Conservation (phyloP, 2,113 vertebrate genomes). For the Pterocles burchelli region DNA sequence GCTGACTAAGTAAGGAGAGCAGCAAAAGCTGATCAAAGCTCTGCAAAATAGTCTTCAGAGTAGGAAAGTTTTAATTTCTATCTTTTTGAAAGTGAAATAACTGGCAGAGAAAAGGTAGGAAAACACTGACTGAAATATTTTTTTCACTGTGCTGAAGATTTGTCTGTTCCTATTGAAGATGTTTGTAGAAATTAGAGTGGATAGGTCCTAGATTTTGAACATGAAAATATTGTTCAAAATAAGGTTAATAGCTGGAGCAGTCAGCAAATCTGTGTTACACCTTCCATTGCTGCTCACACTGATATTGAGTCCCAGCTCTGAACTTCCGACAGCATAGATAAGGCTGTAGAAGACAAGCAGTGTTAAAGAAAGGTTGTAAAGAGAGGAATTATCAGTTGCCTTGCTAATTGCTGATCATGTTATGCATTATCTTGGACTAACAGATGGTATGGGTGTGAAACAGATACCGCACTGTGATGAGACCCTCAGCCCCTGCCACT, state of each 20-base stretch:
- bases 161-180: background rate
- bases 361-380: background rate
- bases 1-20: background rate
- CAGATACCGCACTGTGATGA: accelerated
- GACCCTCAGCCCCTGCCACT: background rate
- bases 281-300: background rate
- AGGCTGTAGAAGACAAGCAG: background rate
- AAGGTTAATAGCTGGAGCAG: background rate
- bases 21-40: background rate
- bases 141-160: background rate
- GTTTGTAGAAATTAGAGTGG: background rate
- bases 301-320: background rate
- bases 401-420: background rate
- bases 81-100: background rate
- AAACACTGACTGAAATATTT: background rate
- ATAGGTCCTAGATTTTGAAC: background rate
- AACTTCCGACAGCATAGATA: background rate
- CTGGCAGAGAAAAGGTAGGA: background rate
- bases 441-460: background rate
- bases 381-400: background rate
- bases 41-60: background rate
- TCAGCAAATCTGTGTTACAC: background rate
- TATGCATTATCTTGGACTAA: background rate
- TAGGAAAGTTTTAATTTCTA: background rate
- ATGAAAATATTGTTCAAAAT: background rate